Evolutionary conservation across 1,140 invertebrate species (phyloP).

Genomic region (Dendroctonus valens): DNA sequence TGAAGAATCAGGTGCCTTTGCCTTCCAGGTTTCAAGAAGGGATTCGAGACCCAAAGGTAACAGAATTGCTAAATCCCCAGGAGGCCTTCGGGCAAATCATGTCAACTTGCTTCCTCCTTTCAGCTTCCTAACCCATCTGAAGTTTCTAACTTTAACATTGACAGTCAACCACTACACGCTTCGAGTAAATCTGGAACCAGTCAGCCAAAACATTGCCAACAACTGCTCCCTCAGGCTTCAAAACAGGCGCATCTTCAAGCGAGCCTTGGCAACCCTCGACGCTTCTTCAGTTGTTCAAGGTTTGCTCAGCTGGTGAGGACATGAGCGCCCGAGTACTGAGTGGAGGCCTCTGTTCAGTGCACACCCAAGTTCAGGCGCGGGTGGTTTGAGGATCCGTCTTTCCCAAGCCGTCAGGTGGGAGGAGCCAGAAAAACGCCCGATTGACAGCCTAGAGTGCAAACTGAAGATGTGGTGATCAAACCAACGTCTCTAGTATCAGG

Average conservation of each 20-base stretch:
- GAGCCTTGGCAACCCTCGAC: no score
- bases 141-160: not conserved
- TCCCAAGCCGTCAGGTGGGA: constrained; percentile 73
- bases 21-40: constrained; percentile 56
- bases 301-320: not conserved
- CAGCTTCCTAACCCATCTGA: no score
- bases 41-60: constrained; percentile 39
- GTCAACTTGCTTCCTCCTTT: no score
- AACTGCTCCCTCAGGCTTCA: constrained; percentile 60
- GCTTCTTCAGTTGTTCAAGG: constrained; percentile 22
- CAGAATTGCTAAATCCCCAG: not conserved
- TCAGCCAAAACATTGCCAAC: constrained; percentile 27
- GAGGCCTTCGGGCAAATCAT: no score
- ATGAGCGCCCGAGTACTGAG: no score
- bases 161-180: constrained; percentile 4
- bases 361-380: constrained; percentile 28
- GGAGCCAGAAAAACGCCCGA: constrained; percentile 56
- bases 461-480: constrained; percentile 42
- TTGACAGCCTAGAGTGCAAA: constrained; percentile 56
- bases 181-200: not conserved
- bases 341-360: not conserved
- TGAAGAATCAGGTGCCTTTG: constrained; percentile 61
- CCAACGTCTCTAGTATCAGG: constrained; percentile 64
- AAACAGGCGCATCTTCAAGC: constrained; percentile 40
- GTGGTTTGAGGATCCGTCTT: constrained; percentile 71